These are phyloP conservation scores for Mesorhabditis spiculigera DNA, from an alignment of 2,888 invertebrate genomes.

Conservation along the genomic window DNA sequence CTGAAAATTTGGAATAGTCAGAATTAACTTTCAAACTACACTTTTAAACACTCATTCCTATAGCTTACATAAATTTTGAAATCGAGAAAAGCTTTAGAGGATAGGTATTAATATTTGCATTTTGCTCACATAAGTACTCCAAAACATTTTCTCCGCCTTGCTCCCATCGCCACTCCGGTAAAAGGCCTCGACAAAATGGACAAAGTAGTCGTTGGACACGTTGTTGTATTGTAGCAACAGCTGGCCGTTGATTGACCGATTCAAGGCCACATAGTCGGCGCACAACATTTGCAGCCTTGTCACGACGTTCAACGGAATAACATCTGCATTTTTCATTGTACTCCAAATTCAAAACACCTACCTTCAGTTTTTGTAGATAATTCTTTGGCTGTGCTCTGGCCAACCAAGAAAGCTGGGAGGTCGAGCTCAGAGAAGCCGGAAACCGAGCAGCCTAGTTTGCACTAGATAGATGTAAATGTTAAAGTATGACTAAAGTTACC, in stretches of 20 bases:
- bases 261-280: background rate
- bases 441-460: constrained; percentile 36
- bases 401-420: constrained; percentile 30
- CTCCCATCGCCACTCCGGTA: background rate
- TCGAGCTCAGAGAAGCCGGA: constrained; percentile 32
- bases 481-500: constrained; percentile 18
- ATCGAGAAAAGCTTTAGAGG: background rate
- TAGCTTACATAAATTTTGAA: background rate
- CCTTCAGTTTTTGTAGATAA: background rate
- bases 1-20: background rate
- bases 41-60: background rate
- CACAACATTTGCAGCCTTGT: background rate
- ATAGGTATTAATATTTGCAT: too few species aligned
- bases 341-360: background rate
- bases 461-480: constrained; percentile 17
- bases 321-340: background rate
- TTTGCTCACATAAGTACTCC: background rate
- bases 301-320: background rate
- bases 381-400: constrained; percentile 16
- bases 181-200: background rate
- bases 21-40: background rate
- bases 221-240: background rate
- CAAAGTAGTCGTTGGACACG: constrained; percentile 1
- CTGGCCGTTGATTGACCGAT: constrained; percentile 4
- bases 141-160: background rate